Percentiles rank a stretch among this genome's conserved stretches.
phyloP scores from a whole-genome alignment of 2,888 invertebrate species.

The Chymomyza procnemis region DNA sequence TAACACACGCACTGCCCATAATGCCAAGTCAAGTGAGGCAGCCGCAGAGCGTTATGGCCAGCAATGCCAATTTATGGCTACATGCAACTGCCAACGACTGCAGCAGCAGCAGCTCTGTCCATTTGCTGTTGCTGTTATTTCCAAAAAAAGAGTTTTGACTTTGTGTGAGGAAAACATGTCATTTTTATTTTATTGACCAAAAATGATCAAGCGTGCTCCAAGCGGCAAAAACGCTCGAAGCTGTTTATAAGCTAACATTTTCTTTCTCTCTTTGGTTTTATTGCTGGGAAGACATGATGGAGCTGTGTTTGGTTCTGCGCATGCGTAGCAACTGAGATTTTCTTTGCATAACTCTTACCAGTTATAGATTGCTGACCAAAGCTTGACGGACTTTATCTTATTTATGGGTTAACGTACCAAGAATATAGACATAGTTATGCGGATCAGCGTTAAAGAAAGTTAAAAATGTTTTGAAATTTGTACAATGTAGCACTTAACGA shows the following conservation, averaged over 20 bases:
- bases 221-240: slow-evolving; percentile 14
- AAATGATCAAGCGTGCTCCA: slow-evolving; percentile 57
- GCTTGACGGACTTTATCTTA: neutral
- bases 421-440: neutral
- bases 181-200: slow-evolving; percentile 72
- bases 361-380: slow-evolving; percentile 45
- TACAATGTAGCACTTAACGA: neutral
- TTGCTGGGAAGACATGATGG: neutral
- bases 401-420: neutral
- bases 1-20: slow-evolving; percentile 61
- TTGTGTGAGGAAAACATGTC: slow-evolving; percentile 73
- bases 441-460: neutral
- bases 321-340: slow-evolving; percentile 42
- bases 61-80: slow-evolving; percentile 57
- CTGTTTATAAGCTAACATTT: slow-evolving; percentile 18
- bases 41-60: slow-evolving; percentile 28
- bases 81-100: slow-evolving; percentile 29
- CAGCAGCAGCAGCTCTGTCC: slow-evolving; percentile 13
- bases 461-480: neutral
- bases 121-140: slow-evolving; percentile 32
- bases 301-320: slow-evolving; percentile 35
- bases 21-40: slow-evolving; percentile 52
- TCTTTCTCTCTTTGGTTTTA: slow-evolving; percentile 9
- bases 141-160: slow-evolving; percentile 65
- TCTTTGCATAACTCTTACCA: slow-evolving; percentile 39